Evolutionary conservation across 2,888 invertebrate species (phyloP).

Genomic region (Eristalinus aeneus): DNA sequence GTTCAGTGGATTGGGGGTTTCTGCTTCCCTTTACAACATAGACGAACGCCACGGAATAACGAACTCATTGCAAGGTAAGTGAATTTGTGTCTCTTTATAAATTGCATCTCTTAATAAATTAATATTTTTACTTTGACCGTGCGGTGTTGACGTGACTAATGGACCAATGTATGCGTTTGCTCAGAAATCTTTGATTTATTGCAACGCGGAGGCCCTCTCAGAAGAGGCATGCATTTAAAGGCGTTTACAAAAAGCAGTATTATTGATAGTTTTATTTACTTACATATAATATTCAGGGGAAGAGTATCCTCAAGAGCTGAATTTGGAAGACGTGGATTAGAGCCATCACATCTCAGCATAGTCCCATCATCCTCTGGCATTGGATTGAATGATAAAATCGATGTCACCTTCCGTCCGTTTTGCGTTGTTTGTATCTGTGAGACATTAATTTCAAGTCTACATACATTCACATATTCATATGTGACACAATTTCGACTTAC

Average conservation of each 20-base stretch:
- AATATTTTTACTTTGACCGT: background rate
- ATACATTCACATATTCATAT: background rate
- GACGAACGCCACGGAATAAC: background rate
- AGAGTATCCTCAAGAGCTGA: constrained; percentile 90
- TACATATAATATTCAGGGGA: constrained; percentile 93
- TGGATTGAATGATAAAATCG: constrained; percentile 90
- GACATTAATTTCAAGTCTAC: background rate
- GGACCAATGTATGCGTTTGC: too few relatives aligned
- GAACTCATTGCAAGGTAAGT: constrained; percentile 12
- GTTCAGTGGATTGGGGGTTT: background rate
- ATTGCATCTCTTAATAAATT: too few relatives aligned
- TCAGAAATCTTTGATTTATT: too few relatives aligned
- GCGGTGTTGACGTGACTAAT: background rate
- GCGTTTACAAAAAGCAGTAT: too few relatives aligned
- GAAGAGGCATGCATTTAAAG: too few relatives aligned
- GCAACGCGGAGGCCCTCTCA: too few relatives aligned
- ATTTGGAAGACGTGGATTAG: constrained; percentile 89
- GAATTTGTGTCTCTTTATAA: constrained; percentile 8
- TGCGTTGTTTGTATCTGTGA: constrained; percentile 84
- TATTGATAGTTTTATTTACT: constrained; percentile 80
- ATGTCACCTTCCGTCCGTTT: constrained; percentile 88
- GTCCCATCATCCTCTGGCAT: constrained; percentile 92
- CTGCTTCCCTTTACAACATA: background rate
- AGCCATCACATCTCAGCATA: constrained; percentile 91
- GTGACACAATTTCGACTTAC: constrained; percentile 82